phyloP scores from a whole-genome alignment of 64 coral and sea anemone species.

The Hydrozoanthus tunicans region DNA sequence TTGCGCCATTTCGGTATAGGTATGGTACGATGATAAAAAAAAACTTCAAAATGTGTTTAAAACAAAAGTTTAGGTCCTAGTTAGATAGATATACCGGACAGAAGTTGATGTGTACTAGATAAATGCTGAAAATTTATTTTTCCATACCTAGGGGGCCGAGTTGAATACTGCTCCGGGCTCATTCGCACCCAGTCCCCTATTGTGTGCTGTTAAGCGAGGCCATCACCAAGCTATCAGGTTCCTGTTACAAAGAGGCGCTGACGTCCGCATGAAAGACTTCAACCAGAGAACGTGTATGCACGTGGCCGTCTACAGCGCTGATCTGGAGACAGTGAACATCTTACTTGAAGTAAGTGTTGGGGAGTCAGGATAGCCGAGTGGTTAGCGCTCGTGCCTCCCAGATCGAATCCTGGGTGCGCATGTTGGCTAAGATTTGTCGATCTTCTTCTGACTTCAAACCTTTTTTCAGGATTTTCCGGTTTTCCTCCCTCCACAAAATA shows the following conservation, averaged over 20 bases:
- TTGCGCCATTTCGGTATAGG: no score
- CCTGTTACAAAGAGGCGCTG: slow-evolving; percentile 62
- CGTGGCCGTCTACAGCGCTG: slow-evolving; percentile 82
- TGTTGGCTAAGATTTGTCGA: no score
- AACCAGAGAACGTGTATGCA: slow-evolving; percentile 62
- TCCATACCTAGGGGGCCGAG: slow-evolving; percentile 61
- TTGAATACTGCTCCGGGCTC: slow-evolving; percentile 43
- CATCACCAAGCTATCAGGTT: slow-evolving; percentile 63
- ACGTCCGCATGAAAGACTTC: slow-evolving; percentile 58
- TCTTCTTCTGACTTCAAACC: no score
- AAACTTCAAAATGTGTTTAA: not conserved
- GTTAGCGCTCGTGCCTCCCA: no score
- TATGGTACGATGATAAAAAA: no score
- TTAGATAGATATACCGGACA: not conserved
- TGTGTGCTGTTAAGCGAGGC: slow-evolving; percentile 77
- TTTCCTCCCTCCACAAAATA: no score
- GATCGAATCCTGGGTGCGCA: no score
- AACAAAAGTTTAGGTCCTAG: not conserved
- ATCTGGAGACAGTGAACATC: slow-evolving; percentile 63
- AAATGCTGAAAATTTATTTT: not conserved
- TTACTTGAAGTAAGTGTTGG: slow-evolving; percentile 63
- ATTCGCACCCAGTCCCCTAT: slow-evolving; percentile 51
- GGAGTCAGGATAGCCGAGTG: no score
- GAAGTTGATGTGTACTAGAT: not conserved
- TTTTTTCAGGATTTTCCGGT: no score